phyloP scores from a whole-genome alignment of 1,140 invertebrate species.

The Armadillidium nasatum region DNA sequence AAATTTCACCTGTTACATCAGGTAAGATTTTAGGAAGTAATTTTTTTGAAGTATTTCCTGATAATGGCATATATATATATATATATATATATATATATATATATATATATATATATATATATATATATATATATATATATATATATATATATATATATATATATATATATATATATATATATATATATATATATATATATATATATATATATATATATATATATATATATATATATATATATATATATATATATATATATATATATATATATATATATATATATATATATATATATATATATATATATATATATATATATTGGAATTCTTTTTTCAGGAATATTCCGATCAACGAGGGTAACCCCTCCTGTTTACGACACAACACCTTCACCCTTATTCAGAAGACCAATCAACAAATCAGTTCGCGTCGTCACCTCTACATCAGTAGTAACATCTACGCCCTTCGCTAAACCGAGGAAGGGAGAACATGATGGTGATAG shows the following conservation, averaged over 20 bases:
- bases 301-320: conserved; percentile 12
- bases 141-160: too few species aligned
- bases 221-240: conserved; percentile 15
- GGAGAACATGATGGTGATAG: background rate
- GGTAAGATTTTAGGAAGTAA: background rate
- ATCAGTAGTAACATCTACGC: conserved; percentile 21
- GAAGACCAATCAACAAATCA: background rate
- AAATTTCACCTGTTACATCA: background rate
- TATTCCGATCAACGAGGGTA: background rate
- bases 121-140: too few species aligned
- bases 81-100: conserved; percentile 6
- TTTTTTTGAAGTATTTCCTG: background rate
- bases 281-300: conserved; percentile 15
- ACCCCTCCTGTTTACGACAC: background rate
- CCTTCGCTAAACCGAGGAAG: background rate
- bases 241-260: conserved; percentile 13
- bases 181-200: too few species aligned
- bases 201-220: conserved; percentile 2
- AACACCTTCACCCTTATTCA: background rate
- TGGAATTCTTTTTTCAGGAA: background rate
- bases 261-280: conserved; percentile 15
- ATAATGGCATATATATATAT: background rate
- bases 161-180: too few species aligned
- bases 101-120: conserved; percentile 2
- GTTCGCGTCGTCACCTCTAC: conserved; percentile 24